phyloP scores from a whole-genome alignment of 2,113 vertebrate genomes.

The Coregonus clupeaformis region DNA sequence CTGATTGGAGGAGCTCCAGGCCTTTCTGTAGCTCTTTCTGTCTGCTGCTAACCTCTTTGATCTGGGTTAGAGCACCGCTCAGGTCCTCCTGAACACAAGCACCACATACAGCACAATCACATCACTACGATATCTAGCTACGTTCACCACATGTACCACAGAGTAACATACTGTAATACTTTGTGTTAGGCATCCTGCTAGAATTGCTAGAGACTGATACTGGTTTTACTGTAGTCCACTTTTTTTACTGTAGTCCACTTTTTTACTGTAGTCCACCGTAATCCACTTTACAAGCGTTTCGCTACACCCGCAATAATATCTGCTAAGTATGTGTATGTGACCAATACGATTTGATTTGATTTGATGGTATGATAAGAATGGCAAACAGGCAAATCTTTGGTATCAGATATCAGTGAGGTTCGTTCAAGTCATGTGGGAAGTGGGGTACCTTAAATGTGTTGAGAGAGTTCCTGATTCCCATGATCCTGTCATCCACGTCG shows the following conservation, averaged over 20 bases:
- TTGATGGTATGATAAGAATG: too few species aligned
- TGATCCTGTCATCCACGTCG: slow-evolving; percentile 90
- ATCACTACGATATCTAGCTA: background rate
- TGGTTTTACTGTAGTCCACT: too few species aligned
- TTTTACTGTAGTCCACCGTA: too few species aligned
- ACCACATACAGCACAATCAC: background rate
- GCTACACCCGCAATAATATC: too few species aligned
- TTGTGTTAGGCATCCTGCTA: too few species aligned
- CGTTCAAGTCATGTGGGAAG: background rate
- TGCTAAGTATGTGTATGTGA: too few species aligned
- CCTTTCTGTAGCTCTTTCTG: slow-evolving; percentile 88
- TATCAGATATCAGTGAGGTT: background rate
- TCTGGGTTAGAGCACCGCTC: slow-evolving; percentile 83
- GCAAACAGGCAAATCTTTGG: background rate
- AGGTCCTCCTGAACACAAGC: slow-evolving; percentile 85
- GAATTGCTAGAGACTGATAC: too few species aligned
- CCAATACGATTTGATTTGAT: too few species aligned
- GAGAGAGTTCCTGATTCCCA: slow-evolving; percentile 90
- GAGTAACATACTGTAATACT: background rate
- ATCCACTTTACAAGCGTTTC: too few species aligned
- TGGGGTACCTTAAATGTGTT: slow-evolving; percentile 88
- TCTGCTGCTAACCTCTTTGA: slow-evolving; percentile 85
- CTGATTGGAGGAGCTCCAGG: slow-evolving; percentile 83
- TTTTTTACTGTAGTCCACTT: too few species aligned
- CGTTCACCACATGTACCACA: background rate